A percentile compares a stretch with the other conserved stretches of the same genome.
These are phyloP conservation scores for Leucoraja ocellata DNA, from an alignment of 2,797 vertebrate species.

Conservation along the genomic window DNA sequence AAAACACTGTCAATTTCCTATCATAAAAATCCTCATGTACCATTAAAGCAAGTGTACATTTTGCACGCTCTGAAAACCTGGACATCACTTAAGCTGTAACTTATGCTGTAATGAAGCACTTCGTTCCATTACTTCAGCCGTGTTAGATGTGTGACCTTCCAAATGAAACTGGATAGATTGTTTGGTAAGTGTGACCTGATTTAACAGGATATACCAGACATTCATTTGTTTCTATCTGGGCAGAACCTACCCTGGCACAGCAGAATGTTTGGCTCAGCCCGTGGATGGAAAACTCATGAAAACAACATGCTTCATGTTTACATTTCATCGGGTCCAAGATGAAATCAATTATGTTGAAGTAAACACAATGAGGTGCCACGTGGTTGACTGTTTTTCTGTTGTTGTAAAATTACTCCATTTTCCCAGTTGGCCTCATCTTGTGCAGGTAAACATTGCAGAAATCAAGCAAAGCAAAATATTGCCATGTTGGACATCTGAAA, in stretches of 20 bases:
- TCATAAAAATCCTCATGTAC: not conserved
- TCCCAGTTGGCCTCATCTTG: not conserved
- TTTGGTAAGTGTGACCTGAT: slow-evolving; percentile 45
- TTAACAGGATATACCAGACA: slow-evolving; percentile 46
- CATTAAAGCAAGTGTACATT: not conserved
- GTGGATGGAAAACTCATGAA: slow-evolving; percentile 26
- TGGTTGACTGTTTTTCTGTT: not conserved
- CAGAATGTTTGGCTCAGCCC: not conserved
- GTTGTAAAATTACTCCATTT: slow-evolving; percentile 7
- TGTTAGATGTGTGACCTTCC: slow-evolving; percentile 43
- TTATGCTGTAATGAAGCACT: not conserved
- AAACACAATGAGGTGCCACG: slow-evolving; percentile 4
- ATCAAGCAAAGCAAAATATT: not conserved
- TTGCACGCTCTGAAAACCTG: not conserved
- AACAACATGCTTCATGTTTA: not conserved
- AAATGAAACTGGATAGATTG: slow-evolving; percentile 40
- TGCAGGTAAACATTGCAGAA: not conserved
- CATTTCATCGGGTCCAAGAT: slow-evolving; percentile 12
- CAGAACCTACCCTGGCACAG: slow-evolving; percentile 40
- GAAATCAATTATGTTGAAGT: slow-evolving; percentile 27
- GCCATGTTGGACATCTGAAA: not conserved
- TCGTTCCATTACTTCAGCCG: slow-evolving; percentile 38
- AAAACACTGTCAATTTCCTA: not conserved
- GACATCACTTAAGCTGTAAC: slow-evolving; percentile 19
- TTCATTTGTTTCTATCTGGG: slow-evolving; percentile 45